Conservation (phyloP, 2,113 vertebrate species). For the Balaenoptera acutorostrata region DNA sequence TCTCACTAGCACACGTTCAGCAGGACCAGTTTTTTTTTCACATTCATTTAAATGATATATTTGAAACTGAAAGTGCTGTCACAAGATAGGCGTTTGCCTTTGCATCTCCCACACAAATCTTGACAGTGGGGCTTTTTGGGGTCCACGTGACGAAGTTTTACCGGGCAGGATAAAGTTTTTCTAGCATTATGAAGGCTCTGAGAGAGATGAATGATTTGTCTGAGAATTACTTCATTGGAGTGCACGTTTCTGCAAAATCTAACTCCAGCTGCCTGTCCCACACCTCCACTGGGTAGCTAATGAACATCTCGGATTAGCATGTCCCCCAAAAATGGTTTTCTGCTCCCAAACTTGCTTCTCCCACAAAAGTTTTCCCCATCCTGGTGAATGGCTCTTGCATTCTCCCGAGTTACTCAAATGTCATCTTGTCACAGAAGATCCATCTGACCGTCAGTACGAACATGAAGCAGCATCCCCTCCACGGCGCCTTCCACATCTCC, state of each 20-base stretch:
- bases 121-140: conserved; percentile 96
- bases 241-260: not conserved
- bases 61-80: conserved; percentile 99
- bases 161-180: conserved; percentile 78
- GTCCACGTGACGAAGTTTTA: conserved; percentile 93
- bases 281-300: not conserved
- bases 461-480: not conserved
- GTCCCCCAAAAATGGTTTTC: not conserved
- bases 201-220: not conserved
- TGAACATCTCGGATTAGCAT: not conserved
- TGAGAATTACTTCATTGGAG: not conserved
- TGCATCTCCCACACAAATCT: conserved; percentile 96
- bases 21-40: not conserved
- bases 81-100: conserved; percentile 95
- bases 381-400: no score
- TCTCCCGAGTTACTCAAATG: not conserved
- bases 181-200: not conserved
- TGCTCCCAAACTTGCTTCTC: not conserved
- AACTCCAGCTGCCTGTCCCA: not conserved
- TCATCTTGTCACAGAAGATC: not conserved
- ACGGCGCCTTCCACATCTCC: fast-evolving
- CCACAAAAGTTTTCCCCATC: not conserved
- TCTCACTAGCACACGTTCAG: not conserved
- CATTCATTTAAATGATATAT: conserved; percentile 89
- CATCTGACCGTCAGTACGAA: not conserved